Percentiles rank a stretch among this genome's conserved stretches.
Conservation (phyloP, 2,888 invertebrate genomes). For the Electrophaes corylata region DNA sequence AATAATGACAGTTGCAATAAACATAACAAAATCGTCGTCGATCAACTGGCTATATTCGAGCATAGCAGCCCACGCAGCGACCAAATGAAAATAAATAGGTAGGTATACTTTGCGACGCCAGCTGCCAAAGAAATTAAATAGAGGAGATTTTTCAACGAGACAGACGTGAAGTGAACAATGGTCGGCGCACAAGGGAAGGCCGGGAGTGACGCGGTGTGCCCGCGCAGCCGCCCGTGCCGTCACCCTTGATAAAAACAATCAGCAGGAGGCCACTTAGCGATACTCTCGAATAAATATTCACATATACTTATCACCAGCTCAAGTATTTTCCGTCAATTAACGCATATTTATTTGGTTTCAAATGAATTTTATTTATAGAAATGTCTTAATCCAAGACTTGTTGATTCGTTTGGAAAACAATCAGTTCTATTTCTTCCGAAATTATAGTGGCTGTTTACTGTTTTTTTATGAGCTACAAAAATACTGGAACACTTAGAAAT, state of each 20-base stretch:
- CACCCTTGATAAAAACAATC: slow-evolving; percentile 40
- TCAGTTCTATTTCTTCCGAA: slow-evolving; percentile 16
- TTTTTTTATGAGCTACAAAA: slow-evolving; percentile 23
- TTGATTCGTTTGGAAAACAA: slow-evolving; percentile 14
- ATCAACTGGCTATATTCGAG: slow-evolving; percentile 71
- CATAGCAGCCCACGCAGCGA: slow-evolving; percentile 67
- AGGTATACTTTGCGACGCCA: slow-evolving; percentile 62
- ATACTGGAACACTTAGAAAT: slow-evolving; percentile 21
- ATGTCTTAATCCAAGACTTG: slow-evolving; percentile 12
- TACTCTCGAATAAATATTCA: slow-evolving; percentile 30
- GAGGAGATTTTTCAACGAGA: slow-evolving; percentile 76
- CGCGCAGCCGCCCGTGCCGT: slow-evolving; percentile 29
- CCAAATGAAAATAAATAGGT: slow-evolving; percentile 64
- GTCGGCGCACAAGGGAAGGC: slow-evolving; percentile 70
- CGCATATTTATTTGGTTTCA: slow-evolving; percentile 42
- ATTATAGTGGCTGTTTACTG: slow-evolving; percentile 22
- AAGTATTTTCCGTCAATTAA: slow-evolving; percentile 42
- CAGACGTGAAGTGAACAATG: slow-evolving; percentile 74
- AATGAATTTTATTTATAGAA: slow-evolving; percentile 29
- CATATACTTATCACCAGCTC: slow-evolving; percentile 39
- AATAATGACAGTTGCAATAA: slow-evolving; percentile 50
- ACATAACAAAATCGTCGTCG: slow-evolving; percentile 74
- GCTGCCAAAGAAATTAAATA: slow-evolving; percentile 82
- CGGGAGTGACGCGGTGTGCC: slow-evolving; percentile 53
- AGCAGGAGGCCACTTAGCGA: slow-evolving; percentile 31